Evolutionary conservation across 2,888 invertebrate genomes (phyloP).

Genomic region (Oligia fasciuncula): DNA sequence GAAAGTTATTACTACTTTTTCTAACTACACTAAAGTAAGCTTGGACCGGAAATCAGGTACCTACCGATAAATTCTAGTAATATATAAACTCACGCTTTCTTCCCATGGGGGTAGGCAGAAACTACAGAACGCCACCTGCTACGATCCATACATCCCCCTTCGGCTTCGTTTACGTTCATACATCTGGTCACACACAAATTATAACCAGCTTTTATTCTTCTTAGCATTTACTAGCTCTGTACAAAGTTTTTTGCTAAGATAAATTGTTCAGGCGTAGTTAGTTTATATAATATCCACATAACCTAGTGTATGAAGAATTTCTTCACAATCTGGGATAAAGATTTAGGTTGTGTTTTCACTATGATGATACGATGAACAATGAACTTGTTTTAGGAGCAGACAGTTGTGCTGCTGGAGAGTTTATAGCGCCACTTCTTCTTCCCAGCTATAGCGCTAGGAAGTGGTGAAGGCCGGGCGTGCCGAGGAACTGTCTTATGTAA

Average conservation of each 20-base stretch:
- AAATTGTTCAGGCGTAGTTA: slow-evolving; percentile 15
- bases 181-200: background rate
- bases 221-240: background rate
- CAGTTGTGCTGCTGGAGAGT: background rate
- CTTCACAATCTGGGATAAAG: background rate
- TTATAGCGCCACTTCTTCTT: background rate
- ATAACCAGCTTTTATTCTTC: background rate
- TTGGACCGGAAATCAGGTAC: background rate
- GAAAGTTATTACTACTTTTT: background rate
- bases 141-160: background rate
- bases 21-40: background rate
- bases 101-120: background rate
- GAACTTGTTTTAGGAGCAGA: background rate
- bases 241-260: slow-evolving; percentile 13
- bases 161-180: background rate
- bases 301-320: background rate
- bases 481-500: background rate
- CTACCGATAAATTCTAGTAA: background rate
- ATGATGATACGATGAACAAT: background rate
- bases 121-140: background rate
- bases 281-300: background rate
- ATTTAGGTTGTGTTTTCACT: background rate
- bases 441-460: background rate
- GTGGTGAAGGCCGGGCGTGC: background rate
- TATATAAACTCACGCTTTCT: too few relatives aligned